Base-by-base conservation (phyloP, 92 coral and sea anemone species). In the Porites lobata region DNA sequence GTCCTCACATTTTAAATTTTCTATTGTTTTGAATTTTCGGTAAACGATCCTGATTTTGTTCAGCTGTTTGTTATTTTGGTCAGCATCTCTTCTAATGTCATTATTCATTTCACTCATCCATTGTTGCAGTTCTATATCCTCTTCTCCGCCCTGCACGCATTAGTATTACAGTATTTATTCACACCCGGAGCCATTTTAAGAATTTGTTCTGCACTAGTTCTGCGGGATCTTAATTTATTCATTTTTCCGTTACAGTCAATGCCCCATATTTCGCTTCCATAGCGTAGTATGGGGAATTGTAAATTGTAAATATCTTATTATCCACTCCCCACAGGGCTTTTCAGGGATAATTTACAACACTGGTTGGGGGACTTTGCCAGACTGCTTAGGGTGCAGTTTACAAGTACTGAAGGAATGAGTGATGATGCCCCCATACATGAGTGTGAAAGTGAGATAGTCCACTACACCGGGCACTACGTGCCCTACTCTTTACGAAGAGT, bases 21-120 rank as follows among this genome's bases (percentile, higher is more conserved):
- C 20, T 63, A 63, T 63, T 63, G 67, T 63, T 7, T 63, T 63
- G 20, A 63, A 63, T 63, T 63, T 63, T 63, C 67, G 67, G 67
- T 14, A 63, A 7, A 22, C 24, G 24, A 8, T 63, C 8, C 67
- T 63, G 7, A 63, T 14, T 63, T 63, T 63, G 24, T 22, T 22
- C 24, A 22, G 24, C 24, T 22, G 24, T 22, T 22, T 0, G 15
- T 63, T 63, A 15, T 63, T 63, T 63, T 63, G 67, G 67, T 63
- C 20, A 19, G 67, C 67, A 19, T 14, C 67, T 63, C 47, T 63
- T 63, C 67, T 63, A 5, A 63, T 19, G 67, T 63, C 67, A 63
- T 63, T 63, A 0, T 63, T 63, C 8, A 63, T 19, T 15, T 63
- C 67, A 63, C 9, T 63, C 20, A 63, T 14, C 47, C 7, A 38